Evolutionary conservation across 2,888 invertebrate species (phyloP).

Genomic region (Ischnus inquisitorius): DNA sequence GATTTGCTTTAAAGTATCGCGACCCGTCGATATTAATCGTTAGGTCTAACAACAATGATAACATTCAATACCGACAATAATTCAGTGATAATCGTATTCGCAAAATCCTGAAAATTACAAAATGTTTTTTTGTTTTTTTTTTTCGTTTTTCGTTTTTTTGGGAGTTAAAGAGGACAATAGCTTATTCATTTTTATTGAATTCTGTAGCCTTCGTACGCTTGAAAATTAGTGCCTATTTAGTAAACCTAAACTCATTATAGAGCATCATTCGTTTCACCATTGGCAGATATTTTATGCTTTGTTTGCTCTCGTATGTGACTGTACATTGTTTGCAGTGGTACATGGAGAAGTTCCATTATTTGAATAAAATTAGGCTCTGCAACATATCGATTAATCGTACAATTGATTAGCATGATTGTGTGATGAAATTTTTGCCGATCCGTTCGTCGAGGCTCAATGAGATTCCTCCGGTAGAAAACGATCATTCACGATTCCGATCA

Average conservation of each 20-base stretch:
- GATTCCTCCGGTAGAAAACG: background rate
- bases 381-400: conserved; percentile 80
- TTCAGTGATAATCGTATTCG: conserved; percentile 40
- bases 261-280: conserved; percentile 82
- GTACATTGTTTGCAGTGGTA: conserved; percentile 94
- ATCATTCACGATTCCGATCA: background rate
- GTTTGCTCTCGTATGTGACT: conserved; percentile 86
- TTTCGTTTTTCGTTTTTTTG: background rate
- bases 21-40: conserved; percentile 23
- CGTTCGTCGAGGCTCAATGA: background rate
- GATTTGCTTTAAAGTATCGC: conserved; percentile 24
- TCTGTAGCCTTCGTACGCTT: conserved; percentile 77
- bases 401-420: conserved; percentile 42
- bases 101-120: conserved; percentile 54
- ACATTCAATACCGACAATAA: conserved; percentile 34
- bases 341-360: conserved; percentile 94
- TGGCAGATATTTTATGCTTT: conserved; percentile 84
- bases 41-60: conserved; percentile 29
- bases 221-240: conserved; percentile 78
- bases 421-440: background rate
- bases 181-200: conserved; percentile 70
- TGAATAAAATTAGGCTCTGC: conserved; percentile 94
- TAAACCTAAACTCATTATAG: conserved; percentile 79
- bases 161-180: conserved; percentile 64
- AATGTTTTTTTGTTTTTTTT: background rate